Conservation (phyloP, 2,113 vertebrate genomes). For the Gopherus evgoodei region DNA sequence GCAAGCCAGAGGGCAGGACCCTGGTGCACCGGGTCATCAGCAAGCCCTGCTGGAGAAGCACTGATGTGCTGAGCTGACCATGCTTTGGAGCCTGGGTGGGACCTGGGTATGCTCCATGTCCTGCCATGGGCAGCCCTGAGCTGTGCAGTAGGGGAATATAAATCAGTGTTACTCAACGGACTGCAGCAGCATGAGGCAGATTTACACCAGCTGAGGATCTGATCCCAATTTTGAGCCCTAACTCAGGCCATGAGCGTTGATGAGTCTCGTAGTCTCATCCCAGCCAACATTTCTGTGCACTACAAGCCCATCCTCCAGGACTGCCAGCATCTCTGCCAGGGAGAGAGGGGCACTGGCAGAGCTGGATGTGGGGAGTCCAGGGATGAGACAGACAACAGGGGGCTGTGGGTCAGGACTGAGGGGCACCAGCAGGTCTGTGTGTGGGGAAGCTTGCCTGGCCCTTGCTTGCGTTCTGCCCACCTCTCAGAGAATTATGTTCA, state of each 20-base stretch:
- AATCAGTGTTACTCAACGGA: not conserved
- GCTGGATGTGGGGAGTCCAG: not conserved
- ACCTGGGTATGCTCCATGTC: too few species aligned
- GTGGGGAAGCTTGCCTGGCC: not conserved
- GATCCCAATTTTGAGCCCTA: not conserved
- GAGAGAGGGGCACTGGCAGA: not conserved
- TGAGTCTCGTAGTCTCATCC: not conserved
- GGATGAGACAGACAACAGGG: not conserved
- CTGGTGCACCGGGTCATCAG: too few species aligned
- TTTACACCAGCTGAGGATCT: not conserved
- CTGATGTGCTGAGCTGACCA: too few species aligned
- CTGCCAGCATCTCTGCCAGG: not conserved
- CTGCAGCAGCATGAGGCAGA: not conserved
- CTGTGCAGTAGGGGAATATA: not conserved
- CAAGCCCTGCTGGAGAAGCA: too few species aligned
- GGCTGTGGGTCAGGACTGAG: not conserved
- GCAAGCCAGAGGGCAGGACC: too few species aligned
- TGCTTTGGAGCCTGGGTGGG: too few species aligned
- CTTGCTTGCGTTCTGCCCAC: not conserved
- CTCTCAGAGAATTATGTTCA: not conserved
- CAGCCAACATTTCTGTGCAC: not conserved
- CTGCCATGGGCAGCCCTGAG: not conserved
- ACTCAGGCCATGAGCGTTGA: not conserved
- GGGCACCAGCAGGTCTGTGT: not conserved
- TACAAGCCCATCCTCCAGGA: not conserved